Evolutionary conservation across 2,113 vertebrate species (phyloP).

Genomic region (Damaliscus lunatus): DNA sequence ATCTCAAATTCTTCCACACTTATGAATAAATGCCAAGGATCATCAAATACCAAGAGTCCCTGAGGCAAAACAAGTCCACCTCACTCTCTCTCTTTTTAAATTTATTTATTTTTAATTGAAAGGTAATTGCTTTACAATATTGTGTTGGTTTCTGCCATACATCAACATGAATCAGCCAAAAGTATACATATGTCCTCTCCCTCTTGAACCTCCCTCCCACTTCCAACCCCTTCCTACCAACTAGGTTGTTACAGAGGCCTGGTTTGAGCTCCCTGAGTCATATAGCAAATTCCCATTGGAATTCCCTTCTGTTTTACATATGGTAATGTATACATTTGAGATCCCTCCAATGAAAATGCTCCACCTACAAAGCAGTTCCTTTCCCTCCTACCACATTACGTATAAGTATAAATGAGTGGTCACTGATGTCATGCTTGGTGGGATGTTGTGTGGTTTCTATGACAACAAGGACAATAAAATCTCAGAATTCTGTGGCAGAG

Average conservation of each 20-base stretch:
- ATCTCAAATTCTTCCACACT: background rate
- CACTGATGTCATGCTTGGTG: background rate
- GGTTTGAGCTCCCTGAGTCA: background rate
- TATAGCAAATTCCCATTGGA: background rate
- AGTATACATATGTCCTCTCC: background rate
- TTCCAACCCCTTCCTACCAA: fast-evolving
- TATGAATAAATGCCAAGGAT: background rate
- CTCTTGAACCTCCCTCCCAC: background rate
- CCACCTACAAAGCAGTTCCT: background rate
- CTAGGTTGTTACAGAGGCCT: background rate
- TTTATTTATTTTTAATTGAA: background rate
- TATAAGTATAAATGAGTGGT: background rate
- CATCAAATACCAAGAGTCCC: background rate
- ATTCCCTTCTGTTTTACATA: background rate
- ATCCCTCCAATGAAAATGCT: background rate
- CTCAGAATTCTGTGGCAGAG: background rate
- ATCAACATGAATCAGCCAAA: background rate
- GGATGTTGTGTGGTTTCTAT: background rate
- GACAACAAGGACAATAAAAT: background rate
- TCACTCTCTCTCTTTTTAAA: background rate
- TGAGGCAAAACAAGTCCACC: background rate
- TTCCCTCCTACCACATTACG: background rate
- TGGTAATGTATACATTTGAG: background rate
- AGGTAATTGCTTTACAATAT: background rate
- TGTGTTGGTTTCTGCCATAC: background rate